Evolutionary conservation across 2,797 vertebrate genomes (phyloP).

Genomic region (Leucoraja ocellata): DNA sequence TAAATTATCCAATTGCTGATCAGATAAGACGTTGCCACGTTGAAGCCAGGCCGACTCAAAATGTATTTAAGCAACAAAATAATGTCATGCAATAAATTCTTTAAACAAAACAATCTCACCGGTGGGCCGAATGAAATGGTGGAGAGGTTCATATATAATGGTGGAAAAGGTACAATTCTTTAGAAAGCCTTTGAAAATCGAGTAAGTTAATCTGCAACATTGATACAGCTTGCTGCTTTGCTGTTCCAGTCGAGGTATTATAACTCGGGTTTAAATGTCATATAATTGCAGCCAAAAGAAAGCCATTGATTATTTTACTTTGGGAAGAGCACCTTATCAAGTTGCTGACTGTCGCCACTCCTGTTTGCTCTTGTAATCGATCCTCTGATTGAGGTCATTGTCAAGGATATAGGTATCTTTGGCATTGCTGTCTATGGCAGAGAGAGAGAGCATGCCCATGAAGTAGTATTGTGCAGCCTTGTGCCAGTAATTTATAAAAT

Average conservation of each 20-base stretch:
- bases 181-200: background rate
- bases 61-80: background rate
- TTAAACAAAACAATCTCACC: too few relatives aligned
- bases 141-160: background rate
- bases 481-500: background rate
- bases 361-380: slow-evolving; percentile 6
- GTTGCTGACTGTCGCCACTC: slow-evolving; percentile 24
- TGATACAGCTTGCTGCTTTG: background rate
- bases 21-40: background rate
- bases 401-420: slow-evolving; percentile 26
- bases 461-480: background rate
- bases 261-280: background rate
- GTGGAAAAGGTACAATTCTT: background rate
- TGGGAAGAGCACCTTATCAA: background rate
- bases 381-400: slow-evolving; percentile 3
- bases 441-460: background rate
- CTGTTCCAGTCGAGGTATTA: background rate
- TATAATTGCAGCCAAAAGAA: slow-evolving; percentile 6
- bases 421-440: background rate
- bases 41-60: background rate
- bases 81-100: background rate
- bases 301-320: slow-evolving; percentile 11
- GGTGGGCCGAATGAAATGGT: background rate
- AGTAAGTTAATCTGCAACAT: background rate
- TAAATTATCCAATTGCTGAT: background rate